Conservation (phyloP, 1,140 invertebrate species). For the Drosophila miranda region DNA sequence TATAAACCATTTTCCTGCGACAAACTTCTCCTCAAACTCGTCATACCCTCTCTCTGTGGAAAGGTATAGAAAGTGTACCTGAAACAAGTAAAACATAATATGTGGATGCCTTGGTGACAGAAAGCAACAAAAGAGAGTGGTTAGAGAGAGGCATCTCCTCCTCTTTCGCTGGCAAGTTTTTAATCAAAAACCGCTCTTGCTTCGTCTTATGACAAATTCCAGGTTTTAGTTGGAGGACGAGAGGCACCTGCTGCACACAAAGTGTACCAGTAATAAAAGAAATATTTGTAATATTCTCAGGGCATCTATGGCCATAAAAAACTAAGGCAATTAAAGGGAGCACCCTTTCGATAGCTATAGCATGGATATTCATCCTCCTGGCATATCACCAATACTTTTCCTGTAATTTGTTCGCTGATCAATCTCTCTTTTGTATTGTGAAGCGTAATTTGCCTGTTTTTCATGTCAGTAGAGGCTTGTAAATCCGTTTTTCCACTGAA, state of each 20-base stretch:
- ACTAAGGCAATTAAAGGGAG: conserved; percentile 5
- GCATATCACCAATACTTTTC: not conserved
- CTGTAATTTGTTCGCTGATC: conserved; percentile 25
- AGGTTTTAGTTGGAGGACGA: conserved; percentile 26
- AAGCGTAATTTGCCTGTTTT: conserved; percentile 23
- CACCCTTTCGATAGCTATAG: too few species aligned
- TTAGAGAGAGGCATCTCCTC: not conserved
- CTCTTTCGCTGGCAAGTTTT: conserved; percentile 51
- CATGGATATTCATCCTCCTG: too few species aligned
- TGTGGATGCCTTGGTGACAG: conserved; percentile 47
- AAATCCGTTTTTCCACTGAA: conserved; percentile 23
- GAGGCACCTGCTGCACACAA: conserved; percentile 7
- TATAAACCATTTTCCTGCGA: too few species aligned
- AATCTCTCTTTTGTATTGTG: conserved; percentile 12
- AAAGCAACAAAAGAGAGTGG: conserved; percentile 23
- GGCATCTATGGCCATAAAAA: conserved; percentile 11
- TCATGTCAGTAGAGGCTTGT: conserved; percentile 23
- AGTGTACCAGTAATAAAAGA: conserved; percentile 16
- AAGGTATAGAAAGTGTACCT: too few species aligned
- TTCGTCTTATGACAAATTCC: conserved; percentile 69
- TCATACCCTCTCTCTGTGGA: too few species aligned
- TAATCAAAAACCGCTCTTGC: conserved; percentile 59
- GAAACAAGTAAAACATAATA: conserved; percentile 40
- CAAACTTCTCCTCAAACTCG: too few species aligned
- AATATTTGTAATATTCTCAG: conserved; percentile 17